A percentile compares a stretch with the other conserved stretches of the same genome.
Conservation (phyloP, 2,113 vertebrate genomes). For the Grantiella picta region DNA sequence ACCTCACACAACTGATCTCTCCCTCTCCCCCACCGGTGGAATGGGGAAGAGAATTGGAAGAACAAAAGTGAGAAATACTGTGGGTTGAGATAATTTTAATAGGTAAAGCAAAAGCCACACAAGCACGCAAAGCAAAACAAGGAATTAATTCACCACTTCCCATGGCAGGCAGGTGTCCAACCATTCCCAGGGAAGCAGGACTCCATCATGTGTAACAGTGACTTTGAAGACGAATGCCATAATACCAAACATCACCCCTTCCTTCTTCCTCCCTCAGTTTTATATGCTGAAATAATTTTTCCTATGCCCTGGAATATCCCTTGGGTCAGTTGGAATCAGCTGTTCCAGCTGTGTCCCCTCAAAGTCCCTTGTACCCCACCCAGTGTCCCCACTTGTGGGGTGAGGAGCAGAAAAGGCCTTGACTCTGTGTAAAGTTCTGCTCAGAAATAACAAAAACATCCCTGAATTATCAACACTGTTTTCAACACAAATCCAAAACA, state of each 20-base stretch:
- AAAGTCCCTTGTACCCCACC: neutral
- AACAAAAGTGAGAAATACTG: neutral
- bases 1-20: neutral
- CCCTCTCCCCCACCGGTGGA: neutral
- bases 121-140: neutral
- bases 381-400: neutral
- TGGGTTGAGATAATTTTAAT: neutral
- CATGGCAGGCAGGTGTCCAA: neutral
- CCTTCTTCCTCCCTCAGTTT: neutral
- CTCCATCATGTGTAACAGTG: neutral
- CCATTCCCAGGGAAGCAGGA: neutral
- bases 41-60: neutral
- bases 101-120: neutral
- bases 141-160: neutral
- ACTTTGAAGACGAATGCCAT: neutral
- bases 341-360: neutral
- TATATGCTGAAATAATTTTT: neutral
- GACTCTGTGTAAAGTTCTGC: neutral
- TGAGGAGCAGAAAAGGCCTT: neutral
- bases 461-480: neutral
- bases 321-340: neutral
- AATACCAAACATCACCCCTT: neutral
- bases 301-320: neutral
- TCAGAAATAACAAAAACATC: neutral
- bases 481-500: neutral